These are phyloP conservation scores for Cichladusa arquata DNA, from an alignment of 2,113 vertebrate genomes.

Conservation along the genomic window DNA sequence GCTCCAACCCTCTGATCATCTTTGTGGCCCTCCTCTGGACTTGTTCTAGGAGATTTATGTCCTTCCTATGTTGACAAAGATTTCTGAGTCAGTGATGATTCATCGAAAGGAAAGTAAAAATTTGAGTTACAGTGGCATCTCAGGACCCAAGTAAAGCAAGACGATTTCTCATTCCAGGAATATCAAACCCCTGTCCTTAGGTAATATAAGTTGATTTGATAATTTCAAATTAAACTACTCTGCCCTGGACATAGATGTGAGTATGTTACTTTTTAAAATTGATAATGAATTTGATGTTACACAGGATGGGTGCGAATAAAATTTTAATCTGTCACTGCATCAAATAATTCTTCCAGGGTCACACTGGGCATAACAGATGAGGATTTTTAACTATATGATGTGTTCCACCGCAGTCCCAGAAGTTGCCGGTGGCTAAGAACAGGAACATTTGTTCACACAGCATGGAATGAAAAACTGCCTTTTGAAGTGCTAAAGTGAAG, in stretches of 20 bases:
- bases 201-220: not conserved
- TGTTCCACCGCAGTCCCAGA: not conserved
- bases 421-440: not conserved
- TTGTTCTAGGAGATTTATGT: not conserved
- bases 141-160: not conserved
- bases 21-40: not conserved
- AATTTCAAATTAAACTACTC: not conserved
- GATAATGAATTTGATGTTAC: not conserved
- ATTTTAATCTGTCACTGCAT: not conserved
- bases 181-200: not conserved
- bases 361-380: not conserved
- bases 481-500: not conserved
- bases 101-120: not conserved
- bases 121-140: not conserved
- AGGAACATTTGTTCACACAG: not conserved
- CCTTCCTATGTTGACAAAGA: not conserved
- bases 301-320: not conserved
- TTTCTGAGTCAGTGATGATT: not conserved
- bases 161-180: not conserved
- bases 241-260: not conserved
- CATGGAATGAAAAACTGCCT: not conserved
- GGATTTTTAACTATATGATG: not conserved
- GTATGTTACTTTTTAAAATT: not conserved
- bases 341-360: not conserved
- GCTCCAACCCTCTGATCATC: not conserved